Evolutionary conservation across 2,113 vertebrate genomes (phyloP), one percentile per base, ranked within the genome.

Genomic region (Atlantisia rogersi): DNA sequence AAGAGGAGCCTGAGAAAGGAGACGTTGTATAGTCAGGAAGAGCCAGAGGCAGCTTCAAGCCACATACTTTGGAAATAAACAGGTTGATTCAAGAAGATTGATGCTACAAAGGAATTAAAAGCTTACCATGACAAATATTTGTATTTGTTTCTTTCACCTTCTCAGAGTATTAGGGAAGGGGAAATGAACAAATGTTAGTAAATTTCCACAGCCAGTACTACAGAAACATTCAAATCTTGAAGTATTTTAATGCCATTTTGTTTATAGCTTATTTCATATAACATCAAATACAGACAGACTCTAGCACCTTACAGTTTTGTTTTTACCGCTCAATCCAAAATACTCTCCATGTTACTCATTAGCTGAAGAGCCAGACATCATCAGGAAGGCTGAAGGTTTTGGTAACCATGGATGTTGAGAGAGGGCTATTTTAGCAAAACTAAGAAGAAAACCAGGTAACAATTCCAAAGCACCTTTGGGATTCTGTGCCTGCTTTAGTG

Each of bases 1-100:
- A 89, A 99, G 98, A 67, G 98, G 97, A 48, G 97, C 96, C 99
- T 99, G 96, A 58, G 97, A 91, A 84, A 88, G 88, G 84, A 46
- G 44, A 96, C 94, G 90, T 3, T 15, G 37, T 56, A 42, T 7
- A 67, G 60, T 81, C 48, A 92, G 88, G 82, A 63, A 37, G 87
- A 87, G 50, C 24, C 64, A 81, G 35, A 84, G 35, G 31, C 70
- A 78, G 10, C 31, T 25, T 65, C 21, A 81, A 86, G 15, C 17
- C 68, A 90, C 35, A 46, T 12, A n/a, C 42, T 37, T 59, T 11
- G 81, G 71, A 88, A 88, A 35, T 10, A 88, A 74, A 81, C 29
- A 84, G 37, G 28, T 29, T 63, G 44, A 63, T 79, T 78, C 71
- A 73, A 52, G 39, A 52, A 55, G 28, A 56, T 0, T 37, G 44